These are phyloP conservation scores for Apeira syringaria DNA, from an alignment of 2,888 invertebrate species.

Conservation along the genomic window DNA sequence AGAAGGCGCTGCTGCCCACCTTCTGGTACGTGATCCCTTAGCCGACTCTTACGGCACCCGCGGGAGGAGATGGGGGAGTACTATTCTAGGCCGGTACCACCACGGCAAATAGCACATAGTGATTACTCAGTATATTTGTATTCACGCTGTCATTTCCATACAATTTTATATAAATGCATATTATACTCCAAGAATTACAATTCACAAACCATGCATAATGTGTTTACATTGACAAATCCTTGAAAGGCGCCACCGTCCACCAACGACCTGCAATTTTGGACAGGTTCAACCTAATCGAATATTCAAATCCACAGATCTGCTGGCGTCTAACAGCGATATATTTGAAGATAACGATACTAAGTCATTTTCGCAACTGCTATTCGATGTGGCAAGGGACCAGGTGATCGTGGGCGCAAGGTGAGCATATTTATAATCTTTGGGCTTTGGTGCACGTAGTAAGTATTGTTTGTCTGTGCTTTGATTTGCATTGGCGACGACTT, in stretches of 20 bases:
- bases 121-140: no score
- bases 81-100: no score
- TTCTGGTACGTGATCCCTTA: no score
- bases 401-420: conserved; percentile 95
- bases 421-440: conserved; percentile 52
- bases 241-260: conserved; percentile 33
- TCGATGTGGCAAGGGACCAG: conserved; percentile 94
- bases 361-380: conserved; percentile 92
- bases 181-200: conserved; percentile 2
- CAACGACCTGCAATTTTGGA: conserved; percentile 24
- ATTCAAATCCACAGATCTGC: conserved; percentile 49
- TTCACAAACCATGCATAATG: conserved; percentile 9
- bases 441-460: background rate
- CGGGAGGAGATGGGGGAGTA: no score
- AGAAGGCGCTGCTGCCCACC: no score
- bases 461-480: background rate
- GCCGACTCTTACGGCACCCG: no score
- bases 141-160: conserved; percentile 3
- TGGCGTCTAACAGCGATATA: conserved; percentile 85
- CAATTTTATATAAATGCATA: conserved; percentile 1
- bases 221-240: conserved; percentile 28
- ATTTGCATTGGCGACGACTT: conserved; percentile 26
- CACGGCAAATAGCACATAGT: no score
- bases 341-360: conserved; percentile 90
- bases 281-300: conserved; percentile 30